phyloP scores from a whole-genome alignment of 2,888 invertebrate species.

The Caenorhabditis sp. region DNA sequence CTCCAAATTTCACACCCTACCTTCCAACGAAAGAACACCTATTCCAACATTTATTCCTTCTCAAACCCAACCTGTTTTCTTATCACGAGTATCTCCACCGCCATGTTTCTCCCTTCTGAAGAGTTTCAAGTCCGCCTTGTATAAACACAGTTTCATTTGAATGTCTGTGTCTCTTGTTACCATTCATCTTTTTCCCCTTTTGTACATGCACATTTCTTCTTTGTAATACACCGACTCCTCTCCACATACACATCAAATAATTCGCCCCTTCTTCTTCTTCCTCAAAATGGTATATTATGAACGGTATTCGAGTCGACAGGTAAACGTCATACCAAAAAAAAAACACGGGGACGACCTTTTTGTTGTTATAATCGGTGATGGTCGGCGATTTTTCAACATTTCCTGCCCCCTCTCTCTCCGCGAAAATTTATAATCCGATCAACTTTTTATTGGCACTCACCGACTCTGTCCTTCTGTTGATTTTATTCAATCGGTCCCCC shows the following conservation, averaged over 20 bases:
- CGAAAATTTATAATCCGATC: conserved; percentile 60
- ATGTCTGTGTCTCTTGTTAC: conserved; percentile 18
- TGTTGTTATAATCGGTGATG: conserved; percentile 36
- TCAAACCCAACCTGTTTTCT: neutral
- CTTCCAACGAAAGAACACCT: too few relatives aligned
- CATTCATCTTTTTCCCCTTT: conserved; percentile 10
- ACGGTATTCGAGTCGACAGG: conserved; percentile 55
- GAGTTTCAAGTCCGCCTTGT: conserved; percentile 55
- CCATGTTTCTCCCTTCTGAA: conserved; percentile 13
- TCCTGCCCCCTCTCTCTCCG: conserved; percentile 11
- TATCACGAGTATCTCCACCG: neutral
- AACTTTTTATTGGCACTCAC: conserved; percentile 54
- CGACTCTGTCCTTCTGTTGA: conserved; percentile 24
- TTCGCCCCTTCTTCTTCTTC: neutral
- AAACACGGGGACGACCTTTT: conserved; percentile 26
- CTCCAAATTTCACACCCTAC: too few relatives aligned
- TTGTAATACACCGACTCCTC: conserved; percentile 30
- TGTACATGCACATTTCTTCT: conserved; percentile 38
- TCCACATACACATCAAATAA: neutral
- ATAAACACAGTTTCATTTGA: conserved; percentile 42
- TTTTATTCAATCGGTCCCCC: conserved; percentile 15
- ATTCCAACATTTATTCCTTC: neutral
- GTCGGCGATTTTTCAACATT: conserved; percentile 32
- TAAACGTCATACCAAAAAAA: neutral
- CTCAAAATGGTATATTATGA: conserved; percentile 33